phyloP scores from a whole-genome alignment of 1,140 invertebrate genomes.

The Aphelenchoides besseyi region DNA sequence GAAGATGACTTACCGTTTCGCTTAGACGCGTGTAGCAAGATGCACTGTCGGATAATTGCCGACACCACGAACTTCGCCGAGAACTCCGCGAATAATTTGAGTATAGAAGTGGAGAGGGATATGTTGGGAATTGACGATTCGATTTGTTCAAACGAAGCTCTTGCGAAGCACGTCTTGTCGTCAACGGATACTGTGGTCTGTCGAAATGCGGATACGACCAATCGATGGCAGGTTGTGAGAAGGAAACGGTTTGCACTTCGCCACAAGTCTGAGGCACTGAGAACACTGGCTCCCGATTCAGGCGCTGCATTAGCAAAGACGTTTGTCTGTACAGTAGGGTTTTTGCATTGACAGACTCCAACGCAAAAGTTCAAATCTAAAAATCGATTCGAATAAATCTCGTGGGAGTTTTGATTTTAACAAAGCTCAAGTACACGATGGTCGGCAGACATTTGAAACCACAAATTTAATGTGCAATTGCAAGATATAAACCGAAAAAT shows the following conservation, averaged over 20 bases:
- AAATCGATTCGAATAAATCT: no score
- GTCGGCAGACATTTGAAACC: background rate
- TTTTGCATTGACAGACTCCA: background rate
- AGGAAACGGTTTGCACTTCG: background rate
- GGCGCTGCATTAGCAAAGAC: background rate
- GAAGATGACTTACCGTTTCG: constrained; percentile 5
- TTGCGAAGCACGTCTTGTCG: background rate
- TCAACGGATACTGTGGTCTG: background rate
- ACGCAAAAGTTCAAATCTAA: background rate
- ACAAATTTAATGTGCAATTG: background rate
- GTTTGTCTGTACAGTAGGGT: background rate
- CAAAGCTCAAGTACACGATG: background rate
- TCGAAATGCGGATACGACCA: background rate
- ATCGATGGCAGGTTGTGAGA: background rate
- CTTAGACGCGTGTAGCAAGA: constrained; percentile 6
- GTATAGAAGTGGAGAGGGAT: background rate
- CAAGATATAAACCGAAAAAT: background rate
- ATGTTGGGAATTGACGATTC: background rate
- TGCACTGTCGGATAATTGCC: constrained; percentile 1
- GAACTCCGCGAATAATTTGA: background rate
- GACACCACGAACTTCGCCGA: background rate
- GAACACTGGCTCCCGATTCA: background rate
- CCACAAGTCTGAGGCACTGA: background rate
- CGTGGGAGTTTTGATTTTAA: background rate
- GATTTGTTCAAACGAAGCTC: background rate